Evolutionary conservation across 64 coral and sea anemone species (phyloP).

Genomic region (Montipora sp.): DNA sequence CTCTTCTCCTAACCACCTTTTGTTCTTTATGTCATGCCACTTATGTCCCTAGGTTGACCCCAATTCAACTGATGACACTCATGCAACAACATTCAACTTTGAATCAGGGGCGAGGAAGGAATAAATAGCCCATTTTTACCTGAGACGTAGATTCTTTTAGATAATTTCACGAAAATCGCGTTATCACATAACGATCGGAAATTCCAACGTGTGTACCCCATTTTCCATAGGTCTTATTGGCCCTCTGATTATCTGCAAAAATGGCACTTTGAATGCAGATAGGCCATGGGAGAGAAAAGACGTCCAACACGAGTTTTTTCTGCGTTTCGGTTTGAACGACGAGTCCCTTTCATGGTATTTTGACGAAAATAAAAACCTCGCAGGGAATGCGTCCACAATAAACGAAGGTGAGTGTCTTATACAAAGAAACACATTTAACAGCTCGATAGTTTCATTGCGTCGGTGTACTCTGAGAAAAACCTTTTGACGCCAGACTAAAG

Average conservation of each 20-base stretch:
- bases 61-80: no score
- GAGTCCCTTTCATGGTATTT: slow-evolving; percentile 87
- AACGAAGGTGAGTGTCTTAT: neutral
- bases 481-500: no score
- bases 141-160: no score
- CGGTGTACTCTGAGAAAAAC: no score
- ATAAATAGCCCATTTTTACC: no score
- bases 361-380: slow-evolving; percentile 63
- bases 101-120: no score
- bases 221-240: slow-evolving; percentile 71
- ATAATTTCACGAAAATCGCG: no score
- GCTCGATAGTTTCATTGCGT: neutral
- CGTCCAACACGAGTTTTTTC: slow-evolving; percentile 72
- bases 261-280: slow-evolving; percentile 37
- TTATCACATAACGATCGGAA: no score
- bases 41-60: neutral
- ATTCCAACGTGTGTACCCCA: no score
- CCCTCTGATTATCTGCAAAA: slow-evolving; percentile 74
- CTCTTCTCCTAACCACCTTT: neutral
- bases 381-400: slow-evolving; percentile 18
- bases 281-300: slow-evolving; percentile 50
- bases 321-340: slow-evolving; percentile 72
- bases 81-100: no score
- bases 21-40: neutral
- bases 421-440: neutral